phyloP scores from a whole-genome alignment of 2,888 invertebrate genomes.

The Sturmia bella region DNA sequence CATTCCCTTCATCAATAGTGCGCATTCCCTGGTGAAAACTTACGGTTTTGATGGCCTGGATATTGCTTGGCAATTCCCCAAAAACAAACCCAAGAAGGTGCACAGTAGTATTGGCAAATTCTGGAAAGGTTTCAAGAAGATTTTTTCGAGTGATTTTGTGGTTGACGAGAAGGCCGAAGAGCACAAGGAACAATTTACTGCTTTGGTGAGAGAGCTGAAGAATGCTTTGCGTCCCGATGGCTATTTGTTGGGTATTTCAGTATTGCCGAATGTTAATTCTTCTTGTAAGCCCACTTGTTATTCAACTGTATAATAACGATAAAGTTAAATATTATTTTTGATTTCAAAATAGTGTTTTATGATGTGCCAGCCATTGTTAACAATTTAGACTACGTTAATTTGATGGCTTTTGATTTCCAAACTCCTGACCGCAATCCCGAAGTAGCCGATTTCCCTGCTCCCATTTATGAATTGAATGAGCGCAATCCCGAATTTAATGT shows the following conservation, averaged over 20 bases:
- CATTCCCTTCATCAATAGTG: constrained; percentile 89
- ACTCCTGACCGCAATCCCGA: constrained; percentile 89
- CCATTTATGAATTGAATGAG: constrained; percentile 88
- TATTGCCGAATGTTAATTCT: constrained; percentile 90
- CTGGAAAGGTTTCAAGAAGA: constrained; percentile 90
- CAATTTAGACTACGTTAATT: constrained; percentile 89
- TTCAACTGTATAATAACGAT: background rate
- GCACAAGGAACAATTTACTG: constrained; percentile 90
- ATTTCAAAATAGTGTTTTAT: constrained; percentile 85
- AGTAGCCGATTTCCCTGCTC: constrained; percentile 89
- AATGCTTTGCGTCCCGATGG: constrained; percentile 87
- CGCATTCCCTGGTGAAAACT: constrained; percentile 86
- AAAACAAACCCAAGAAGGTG: constrained; percentile 90
- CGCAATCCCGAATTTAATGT: constrained; percentile 87
- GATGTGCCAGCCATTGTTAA: constrained; percentile 89
- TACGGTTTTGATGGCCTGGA: constrained; percentile 94
- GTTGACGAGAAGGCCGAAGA: constrained; percentile 92
- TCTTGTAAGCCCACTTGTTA: constrained; percentile 84
- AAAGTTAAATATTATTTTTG: background rate
- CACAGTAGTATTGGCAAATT: constrained; percentile 85
- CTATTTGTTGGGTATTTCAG: constrained; percentile 86
- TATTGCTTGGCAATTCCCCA: constrained; percentile 92
- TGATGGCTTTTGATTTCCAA: constrained; percentile 90
- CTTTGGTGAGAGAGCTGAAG: constrained; percentile 88
- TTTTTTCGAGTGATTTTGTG: constrained; percentile 86